A percentile compares a stretch with the other conserved stretches of the same genome.
Evolutionary conservation across 2,888 invertebrate species (phyloP).

Genomic region (Choreutis nemorana): DNA sequence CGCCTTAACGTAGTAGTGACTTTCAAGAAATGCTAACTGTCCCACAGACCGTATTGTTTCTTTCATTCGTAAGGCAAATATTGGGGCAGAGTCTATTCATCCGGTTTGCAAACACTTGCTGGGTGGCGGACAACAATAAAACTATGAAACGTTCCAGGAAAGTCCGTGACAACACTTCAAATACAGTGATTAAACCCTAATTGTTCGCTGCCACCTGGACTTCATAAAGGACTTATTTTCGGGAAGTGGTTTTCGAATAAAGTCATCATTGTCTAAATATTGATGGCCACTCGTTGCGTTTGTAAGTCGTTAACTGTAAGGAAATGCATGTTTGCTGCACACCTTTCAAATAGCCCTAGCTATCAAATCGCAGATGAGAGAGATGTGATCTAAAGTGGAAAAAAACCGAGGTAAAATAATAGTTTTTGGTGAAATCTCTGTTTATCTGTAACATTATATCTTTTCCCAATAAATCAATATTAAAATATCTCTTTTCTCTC

Average conservation of each 20-base stretch:
- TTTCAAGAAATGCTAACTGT: slow-evolving; percentile 51
- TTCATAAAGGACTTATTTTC: slow-evolving; percentile 45
- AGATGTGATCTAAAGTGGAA: background rate
- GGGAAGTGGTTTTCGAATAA: slow-evolving; percentile 20
- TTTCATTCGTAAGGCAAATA: slow-evolving; percentile 61
- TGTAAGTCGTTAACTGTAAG: slow-evolving; percentile 25
- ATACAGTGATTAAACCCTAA: slow-evolving; percentile 59
- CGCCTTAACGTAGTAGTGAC: slow-evolving; percentile 33
- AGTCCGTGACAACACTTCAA: slow-evolving; percentile 59
- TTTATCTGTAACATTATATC: too few species aligned
- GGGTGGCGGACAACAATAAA: slow-evolving; percentile 54
- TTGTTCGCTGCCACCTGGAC: slow-evolving; percentile 53
- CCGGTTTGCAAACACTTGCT: slow-evolving; percentile 59
- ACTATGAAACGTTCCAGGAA: slow-evolving; percentile 31
- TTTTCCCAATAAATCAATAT: too few species aligned
- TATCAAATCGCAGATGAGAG: background rate
- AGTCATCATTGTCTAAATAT: slow-evolving; percentile 32
- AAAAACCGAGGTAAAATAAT: background rate
- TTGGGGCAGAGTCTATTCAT: slow-evolving; percentile 52
- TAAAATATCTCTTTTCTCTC: too few species aligned
- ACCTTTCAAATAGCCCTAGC: too few species aligned
- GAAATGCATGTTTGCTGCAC: slow-evolving; percentile 14
- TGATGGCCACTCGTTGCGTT: slow-evolving; percentile 35
- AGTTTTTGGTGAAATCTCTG: too few species aligned
- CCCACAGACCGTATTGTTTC: slow-evolving; percentile 56